A percentile compares a stretch with the other conserved stretches of the same genome.
These are phyloP conservation scores for Callaeas wilsoni DNA, from an alignment of 2,113 vertebrate species.

Conservation along the genomic window DNA sequence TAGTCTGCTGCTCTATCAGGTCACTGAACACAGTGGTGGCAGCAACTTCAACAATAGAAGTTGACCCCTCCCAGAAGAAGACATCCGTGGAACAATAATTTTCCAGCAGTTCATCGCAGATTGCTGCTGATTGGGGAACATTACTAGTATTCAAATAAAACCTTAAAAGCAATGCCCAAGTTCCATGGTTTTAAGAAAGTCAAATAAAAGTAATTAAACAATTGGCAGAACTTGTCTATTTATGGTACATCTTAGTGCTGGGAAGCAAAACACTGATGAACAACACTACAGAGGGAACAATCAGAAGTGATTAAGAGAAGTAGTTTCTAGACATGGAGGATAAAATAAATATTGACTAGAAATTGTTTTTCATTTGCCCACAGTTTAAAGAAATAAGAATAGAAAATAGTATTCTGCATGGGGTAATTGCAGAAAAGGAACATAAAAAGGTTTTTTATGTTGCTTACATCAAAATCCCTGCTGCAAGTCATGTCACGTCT, in stretches of 20 bases:
- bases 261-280: background rate
- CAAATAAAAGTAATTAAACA: background rate
- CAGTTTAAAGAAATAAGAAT: background rate
- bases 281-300: background rate
- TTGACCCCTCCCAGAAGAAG: background rate
- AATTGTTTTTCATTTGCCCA: background rate
- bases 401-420: background rate
- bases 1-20: background rate
- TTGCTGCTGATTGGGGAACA: background rate
- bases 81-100: background rate
- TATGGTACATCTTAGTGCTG: background rate
- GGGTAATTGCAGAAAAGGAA: background rate
- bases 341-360: background rate
- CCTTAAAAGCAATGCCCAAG: background rate
- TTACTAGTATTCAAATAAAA: background rate
- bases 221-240: background rate
- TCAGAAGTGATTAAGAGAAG: background rate
- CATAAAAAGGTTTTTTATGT: background rate
- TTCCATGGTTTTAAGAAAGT: background rate
- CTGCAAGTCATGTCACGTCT: background rate
- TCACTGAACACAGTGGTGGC: background rate
- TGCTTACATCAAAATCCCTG: background rate
- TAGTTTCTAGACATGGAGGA: background rate
- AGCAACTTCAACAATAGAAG: background rate
- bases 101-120: background rate